Percentiles rank a stretch among this genome's conserved stretches.
Conservation (phyloP, 2,888 invertebrate genomes). For the Idaea aversata region DNA sequence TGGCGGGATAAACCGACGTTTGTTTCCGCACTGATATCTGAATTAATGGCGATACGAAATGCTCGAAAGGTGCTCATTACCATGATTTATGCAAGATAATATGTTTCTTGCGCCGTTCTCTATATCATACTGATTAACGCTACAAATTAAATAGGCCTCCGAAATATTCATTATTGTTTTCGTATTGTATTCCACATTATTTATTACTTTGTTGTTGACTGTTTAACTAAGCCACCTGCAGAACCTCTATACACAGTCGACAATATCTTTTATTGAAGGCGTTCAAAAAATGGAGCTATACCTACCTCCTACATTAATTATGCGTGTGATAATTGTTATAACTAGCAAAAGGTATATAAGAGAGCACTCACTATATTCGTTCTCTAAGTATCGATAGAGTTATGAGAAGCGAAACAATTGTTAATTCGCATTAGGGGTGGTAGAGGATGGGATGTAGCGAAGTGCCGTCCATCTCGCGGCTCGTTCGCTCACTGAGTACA, state of each 20-base stretch:
- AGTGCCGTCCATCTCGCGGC: constrained; percentile 72
- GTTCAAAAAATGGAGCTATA: neutral
- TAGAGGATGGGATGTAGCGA: constrained; percentile 31
- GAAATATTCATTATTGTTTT: constrained; percentile 36
- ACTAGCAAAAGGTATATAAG: neutral
- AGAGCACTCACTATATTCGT: neutral
- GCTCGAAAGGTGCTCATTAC: constrained; percentile 79
- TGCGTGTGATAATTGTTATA: neutral
- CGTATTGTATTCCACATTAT: constrained; percentile 18
- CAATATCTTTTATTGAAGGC: too few relatives aligned
- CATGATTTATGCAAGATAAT: constrained; percentile 78
- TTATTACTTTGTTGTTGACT: constrained; percentile 19
- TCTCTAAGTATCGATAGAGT: neutral
- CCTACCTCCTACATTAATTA: neutral
- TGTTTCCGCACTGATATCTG: constrained; percentile 81
- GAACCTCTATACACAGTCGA: neutral
- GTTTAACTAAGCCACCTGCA: constrained; percentile 13
- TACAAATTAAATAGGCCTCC: constrained; percentile 43
- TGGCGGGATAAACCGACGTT: constrained; percentile 79
- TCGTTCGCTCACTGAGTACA: constrained; percentile 78
- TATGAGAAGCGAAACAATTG: constrained; percentile 24
- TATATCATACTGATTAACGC: constrained; percentile 62
- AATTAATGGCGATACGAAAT: constrained; percentile 78
- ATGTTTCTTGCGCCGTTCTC: constrained; percentile 59
- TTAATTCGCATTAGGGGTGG: constrained; percentile 19